phyloP scores from a whole-genome alignment of 1,140 invertebrate species.

The Rhopalosiphum padi region DNA sequence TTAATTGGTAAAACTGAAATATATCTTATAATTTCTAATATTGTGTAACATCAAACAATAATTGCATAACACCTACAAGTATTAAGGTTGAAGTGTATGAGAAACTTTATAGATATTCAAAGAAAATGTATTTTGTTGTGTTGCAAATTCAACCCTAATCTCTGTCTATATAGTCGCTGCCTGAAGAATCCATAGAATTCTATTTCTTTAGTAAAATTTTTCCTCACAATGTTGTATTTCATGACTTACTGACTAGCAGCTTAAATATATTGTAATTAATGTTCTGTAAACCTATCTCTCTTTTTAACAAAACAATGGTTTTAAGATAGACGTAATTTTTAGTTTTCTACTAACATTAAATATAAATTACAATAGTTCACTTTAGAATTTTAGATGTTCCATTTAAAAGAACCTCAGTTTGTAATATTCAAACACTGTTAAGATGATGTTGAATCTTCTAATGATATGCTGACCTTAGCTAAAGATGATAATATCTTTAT shows the following conservation, averaged over 20 bases:
- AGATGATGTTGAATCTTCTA: slow-evolving; percentile 84
- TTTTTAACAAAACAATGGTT: slow-evolving; percentile 69
- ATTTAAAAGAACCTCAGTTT: slow-evolving; percentile 79
- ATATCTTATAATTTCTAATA: too few relatives aligned
- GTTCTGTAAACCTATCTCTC: not conserved
- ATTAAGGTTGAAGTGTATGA: not conserved
- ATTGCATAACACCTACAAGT: not conserved
- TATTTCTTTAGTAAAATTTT: slow-evolving; percentile 87
- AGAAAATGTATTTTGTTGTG: not conserved
- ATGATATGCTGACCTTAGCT: slow-evolving; percentile 68
- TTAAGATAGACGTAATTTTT: slow-evolving; percentile 82
- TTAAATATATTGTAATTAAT: not conserved
- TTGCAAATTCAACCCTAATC: slow-evolving; percentile 69
- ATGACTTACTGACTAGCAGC: slow-evolving; percentile 78
- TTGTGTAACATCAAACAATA: too few relatives aligned
- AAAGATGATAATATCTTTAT: too few relatives aligned
- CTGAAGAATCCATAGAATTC: slow-evolving; percentile 91
- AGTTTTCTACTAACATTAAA: slow-evolving; percentile 74
- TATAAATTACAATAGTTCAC: slow-evolving; percentile 77
- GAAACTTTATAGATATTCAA: not conserved
- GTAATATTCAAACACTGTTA: slow-evolving; percentile 83
- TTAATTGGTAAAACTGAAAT: too few relatives aligned
- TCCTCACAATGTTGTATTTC: slow-evolving; percentile 82
- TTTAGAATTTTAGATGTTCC: slow-evolving; percentile 70
- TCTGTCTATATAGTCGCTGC: slow-evolving; percentile 81